Base-by-base conservation (phyloP, 2,797 vertebrate species). In the Semaprochilodus insignis region DNA sequence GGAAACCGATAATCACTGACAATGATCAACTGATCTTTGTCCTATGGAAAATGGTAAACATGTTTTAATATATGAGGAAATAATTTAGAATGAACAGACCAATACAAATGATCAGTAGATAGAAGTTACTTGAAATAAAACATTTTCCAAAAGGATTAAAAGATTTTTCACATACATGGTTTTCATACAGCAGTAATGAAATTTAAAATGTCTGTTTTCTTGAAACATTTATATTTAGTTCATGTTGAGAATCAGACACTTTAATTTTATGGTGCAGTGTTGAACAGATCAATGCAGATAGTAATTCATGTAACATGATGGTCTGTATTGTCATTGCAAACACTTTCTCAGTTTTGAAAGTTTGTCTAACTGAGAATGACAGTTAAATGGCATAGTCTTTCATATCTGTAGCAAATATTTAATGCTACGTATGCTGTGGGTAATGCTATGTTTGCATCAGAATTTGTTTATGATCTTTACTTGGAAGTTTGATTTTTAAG, bases 241-340 rank as follows among this genome's bases (percentile, higher is more conserved):
- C 23, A 66, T 67, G 27, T 67, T 67, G 23, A 62, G 60, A 62
- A 62, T 62, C 15, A 36, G 31, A 67, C 36, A 67, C 17, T 17
- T 34, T 67, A n/a, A n/a, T n/a, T n/a, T n/a, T n/a, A n/a, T n/a
- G n/a, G n/a, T n/a, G n/a, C n/a, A n/a, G n/a, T n/a, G 34, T 67
- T 67, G 65, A 67, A 36, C 21, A 21, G n/a, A n/a, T n/a, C n/a
- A n/a, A n/a, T 67, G 65, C 65, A 67, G 65, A 31, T 15, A 67
- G 19, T 67, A 67, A 67, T 67, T 34, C 15, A 67, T 67, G 65
- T 67, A 67, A 19, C 31, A 36, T 67, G 16, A 40, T 67, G 40
- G 65, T 40, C 13, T 19, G 16, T 16, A 34, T 40, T 2, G 31
- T 67, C 16, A 19, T 34, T 67, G 65, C 34, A 67, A 62, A 62